Base-by-base conservation (phyloP, 2,113 vertebrate species). In the Leptodactylus fuscus region DNA sequence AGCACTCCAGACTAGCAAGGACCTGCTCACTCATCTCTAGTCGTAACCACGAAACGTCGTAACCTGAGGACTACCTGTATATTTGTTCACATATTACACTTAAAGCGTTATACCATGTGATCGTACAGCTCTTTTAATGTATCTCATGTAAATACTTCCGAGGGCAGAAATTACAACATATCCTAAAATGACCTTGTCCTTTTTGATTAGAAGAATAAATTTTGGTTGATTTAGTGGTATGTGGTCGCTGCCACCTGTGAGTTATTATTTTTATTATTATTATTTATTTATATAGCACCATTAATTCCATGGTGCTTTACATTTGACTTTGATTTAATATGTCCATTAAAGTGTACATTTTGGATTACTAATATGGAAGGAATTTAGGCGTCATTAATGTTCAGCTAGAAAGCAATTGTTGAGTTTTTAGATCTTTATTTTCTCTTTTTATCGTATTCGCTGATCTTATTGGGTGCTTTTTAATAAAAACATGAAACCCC, bases 381-480 rank as follows among this genome's bases (percentile, higher is more conserved):
- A 75, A 29, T 32, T 29, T 32, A 32, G 27, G 74, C 46, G 51
- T 24, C n/a, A 22, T 38, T 22, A 55, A 41, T 79, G 27, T 83
- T 44, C 69, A 44, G 12, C 38, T 12, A 58, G 34, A 29, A 74
- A 22, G 69, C 65, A 82, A 38, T 44, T 51, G 46, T 82, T 27
- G 20, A 6, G 44, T 41, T 44, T 73, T 82, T 55, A 62, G 48
- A 46, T 83, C 34, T n/a, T 81, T 65, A 15, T 22, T 82, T 75
- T 22, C n/a, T 71, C 6, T 85, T 85, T 69, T 32, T 15, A 79
- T 78, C 5, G 41, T 78, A 49, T 85, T 77, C 18, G 67, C 55
- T 89, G 90, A 90, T 88, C 29, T 80, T 91, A 90, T 92, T 93
- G 93, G 94, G 94, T 95, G 94, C 94, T 95, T 94, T 94, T 94